Evolutionary conservation across 64 coral and sea anemone species (phyloP), one percentile per base, ranked within the genome.

Genomic region (Montipora cactus): DNA sequence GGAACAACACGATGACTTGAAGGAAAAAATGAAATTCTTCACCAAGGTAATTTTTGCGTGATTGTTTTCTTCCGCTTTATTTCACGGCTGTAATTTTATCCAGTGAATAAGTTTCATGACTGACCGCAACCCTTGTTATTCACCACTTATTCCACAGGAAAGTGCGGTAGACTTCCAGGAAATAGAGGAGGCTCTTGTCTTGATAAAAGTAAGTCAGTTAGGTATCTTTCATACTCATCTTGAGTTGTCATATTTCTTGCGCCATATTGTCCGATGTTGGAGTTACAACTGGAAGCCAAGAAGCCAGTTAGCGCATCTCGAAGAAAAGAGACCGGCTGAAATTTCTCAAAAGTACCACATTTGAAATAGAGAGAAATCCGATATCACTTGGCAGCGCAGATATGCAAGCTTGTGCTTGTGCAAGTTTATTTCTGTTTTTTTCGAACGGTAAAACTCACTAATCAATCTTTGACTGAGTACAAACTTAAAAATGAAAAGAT

Each of bases 21-120:
- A 89, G 18, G 95, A 99, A 82, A 99, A 99, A 67, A 99, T 99
- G 98, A 99, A 96, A 47, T 99, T 99, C 49, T 99, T 99, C 16
- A 99, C 98, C 2, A 96, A 95, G 87, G 98, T 99, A 76, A 49
- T 62, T 87, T 91, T 25, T 13, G 2, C 2, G 18, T 28, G 45
- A 15, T 10, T 44, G 73, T 6, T 13, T 72, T 23, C 8, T 71
- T 71, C 5, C 19, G 18, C 12, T n/a, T 9, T n/a, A 9, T 59
- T 7, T 13, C 7, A 9, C 57, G 7, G 57, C 13, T 68, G 64
- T 68, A n/a, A 68, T 68, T 18, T 4, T 8, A 14, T 68, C 4
- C 3, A 71, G 8, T 71, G 5, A 71, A 21, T 21, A 71, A 71
- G 5, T 71, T 23, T 71, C 2, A 4, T 16, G 14, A 23, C 4